Evolutionary conservation across 2,113 vertebrate species (phyloP).

Genomic region (Ciconia boyciana): DNA sequence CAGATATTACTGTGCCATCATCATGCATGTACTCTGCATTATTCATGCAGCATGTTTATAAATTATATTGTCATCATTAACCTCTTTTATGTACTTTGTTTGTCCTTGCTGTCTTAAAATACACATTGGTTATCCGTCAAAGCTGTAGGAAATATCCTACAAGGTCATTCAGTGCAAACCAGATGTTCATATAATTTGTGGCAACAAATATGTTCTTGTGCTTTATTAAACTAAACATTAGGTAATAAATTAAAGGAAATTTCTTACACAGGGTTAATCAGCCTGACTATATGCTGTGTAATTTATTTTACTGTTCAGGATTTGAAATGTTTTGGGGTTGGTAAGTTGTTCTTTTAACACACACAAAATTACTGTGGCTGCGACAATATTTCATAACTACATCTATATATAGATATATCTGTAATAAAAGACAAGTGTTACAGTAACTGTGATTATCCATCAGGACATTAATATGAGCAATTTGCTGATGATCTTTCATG

Average conservation of each 20-base stretch:
- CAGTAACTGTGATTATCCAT: neutral
- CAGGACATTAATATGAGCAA: neutral
- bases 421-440: neutral
- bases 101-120: constrained; percentile 41
- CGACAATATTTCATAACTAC: neutral
- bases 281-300: neutral
- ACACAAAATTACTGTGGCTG: neutral
- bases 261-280: neutral
- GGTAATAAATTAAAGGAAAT: constrained; percentile 32
- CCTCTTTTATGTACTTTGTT: neutral
- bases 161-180: constrained; percentile 30
- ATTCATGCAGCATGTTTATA: constrained; percentile 22
- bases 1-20: neutral
- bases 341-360: neutral
- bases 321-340: neutral
- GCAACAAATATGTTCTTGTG: neutral
- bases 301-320: neutral
- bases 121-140: neutral
- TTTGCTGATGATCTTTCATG: neutral
- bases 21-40: neutral
- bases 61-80: constrained; percentile 31
- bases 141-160: neutral
- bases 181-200: constrained; percentile 40
- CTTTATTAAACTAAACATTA: constrained; percentile 18
- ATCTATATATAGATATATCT: neutral